Evolutionary conservation across 1,140 invertebrate genomes (phyloP).

Genomic region (Drosophila leontia): DNA sequence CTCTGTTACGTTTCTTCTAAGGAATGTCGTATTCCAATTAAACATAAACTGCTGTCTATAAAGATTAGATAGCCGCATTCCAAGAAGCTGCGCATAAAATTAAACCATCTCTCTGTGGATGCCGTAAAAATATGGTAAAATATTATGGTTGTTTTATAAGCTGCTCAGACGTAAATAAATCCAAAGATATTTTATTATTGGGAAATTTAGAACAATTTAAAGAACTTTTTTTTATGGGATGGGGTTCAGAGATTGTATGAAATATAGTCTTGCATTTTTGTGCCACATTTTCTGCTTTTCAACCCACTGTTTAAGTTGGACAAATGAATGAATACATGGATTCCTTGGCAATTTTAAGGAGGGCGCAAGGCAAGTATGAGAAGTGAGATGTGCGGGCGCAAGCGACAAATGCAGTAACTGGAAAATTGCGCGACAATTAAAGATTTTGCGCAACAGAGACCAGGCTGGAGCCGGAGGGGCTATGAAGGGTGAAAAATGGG

Average conservation of each 20-base stretch:
- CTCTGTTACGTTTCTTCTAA: background rate
- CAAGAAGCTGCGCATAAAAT: constrained; percentile 20
- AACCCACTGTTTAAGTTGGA: constrained; percentile 51
- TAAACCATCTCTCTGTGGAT: constrained; percentile 13
- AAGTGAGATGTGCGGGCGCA: constrained; percentile 38
- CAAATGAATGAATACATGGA: constrained; percentile 72
- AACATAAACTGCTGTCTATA: constrained; percentile 12
- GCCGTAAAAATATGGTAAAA: constrained; percentile 16
- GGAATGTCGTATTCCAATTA: constrained; percentile 31
- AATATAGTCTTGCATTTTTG: background rate
- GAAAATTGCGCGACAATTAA: constrained; percentile 84
- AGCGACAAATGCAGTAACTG: constrained; percentile 79
- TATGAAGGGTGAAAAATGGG: constrained; percentile 1
- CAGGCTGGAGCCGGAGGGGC: background rate
- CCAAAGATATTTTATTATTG: background rate
- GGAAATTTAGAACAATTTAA: constrained; percentile 2
- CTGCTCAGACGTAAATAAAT: background rate
- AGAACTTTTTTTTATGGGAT: background rate
- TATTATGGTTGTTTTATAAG: constrained; percentile 12
- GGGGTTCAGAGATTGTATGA: background rate
- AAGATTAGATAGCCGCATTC: constrained; percentile 37
- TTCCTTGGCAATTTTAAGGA: constrained; percentile 63
- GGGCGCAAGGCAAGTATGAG: constrained; percentile 13
- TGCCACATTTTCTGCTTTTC: background rate
- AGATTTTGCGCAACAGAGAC: constrained; percentile 64